Conservation (phyloP, 2,888 invertebrate genomes). For the Xylota sylvarum region DNA sequence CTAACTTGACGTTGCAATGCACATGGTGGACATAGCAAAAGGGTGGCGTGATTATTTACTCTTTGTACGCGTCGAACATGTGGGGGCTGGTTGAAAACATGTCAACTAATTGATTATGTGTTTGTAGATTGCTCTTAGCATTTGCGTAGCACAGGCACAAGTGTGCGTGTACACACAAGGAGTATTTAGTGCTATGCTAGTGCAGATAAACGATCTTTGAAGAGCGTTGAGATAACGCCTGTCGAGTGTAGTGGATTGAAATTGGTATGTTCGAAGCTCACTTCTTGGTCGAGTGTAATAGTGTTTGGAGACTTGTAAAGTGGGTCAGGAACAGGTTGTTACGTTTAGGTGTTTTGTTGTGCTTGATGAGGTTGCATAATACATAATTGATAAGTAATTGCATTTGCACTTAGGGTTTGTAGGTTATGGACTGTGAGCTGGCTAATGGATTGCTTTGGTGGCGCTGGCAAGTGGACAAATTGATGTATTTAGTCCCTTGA, state of each 20-base stretch:
- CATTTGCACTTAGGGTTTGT: constrained; percentile 28
- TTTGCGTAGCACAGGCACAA: background rate
- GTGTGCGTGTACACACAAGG: background rate
- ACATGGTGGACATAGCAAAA: constrained; percentile 11
- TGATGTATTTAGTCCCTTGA: background rate
- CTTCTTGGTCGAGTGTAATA: background rate
- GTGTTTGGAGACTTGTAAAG: constrained; percentile 8
- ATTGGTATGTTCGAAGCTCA: background rate
- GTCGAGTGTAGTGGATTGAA: background rate
- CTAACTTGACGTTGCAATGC: constrained; percentile 26
- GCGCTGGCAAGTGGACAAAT: background rate
- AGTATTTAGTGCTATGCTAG: constrained; percentile 3
- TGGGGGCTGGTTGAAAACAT: constrained; percentile 30
- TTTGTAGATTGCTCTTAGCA: constrained; percentile 38
- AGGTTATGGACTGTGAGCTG: constrained; percentile 23
- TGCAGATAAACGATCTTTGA: constrained; percentile 50
- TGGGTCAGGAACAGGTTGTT: constrained; percentile 41
- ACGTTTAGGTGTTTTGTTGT: constrained; percentile 23
- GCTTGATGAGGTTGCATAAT: constrained; percentile 17
- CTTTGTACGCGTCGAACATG: constrained; percentile 3
- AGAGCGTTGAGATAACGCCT: constrained; percentile 50
- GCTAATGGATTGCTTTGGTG: constrained; percentile 27
- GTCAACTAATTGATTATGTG: constrained; percentile 52
- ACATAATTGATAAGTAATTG: constrained; percentile 49
- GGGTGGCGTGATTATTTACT: constrained; percentile 59